phyloP scores from a whole-genome alignment of 1,140 invertebrate species.

The Neodiprion fabricii region DNA sequence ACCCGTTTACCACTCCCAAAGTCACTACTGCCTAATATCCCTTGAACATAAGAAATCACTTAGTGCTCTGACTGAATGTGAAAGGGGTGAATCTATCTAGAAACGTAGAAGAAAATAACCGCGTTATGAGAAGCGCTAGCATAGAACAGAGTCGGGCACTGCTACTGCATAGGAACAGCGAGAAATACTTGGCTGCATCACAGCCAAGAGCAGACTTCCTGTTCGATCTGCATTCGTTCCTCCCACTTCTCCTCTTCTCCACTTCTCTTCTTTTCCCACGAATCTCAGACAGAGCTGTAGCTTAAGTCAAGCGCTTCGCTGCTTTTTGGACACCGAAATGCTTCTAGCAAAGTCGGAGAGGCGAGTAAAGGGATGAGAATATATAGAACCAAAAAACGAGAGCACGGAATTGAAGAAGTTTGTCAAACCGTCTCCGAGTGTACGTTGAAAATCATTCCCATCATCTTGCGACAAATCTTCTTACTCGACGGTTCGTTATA shows the following conservation, averaged over 20 bases:
- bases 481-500: not conserved
- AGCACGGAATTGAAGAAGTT: no score
- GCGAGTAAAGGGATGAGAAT: not conserved
- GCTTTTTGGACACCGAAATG: not conserved
- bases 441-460: no score
- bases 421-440: no score
- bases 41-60: conserved; percentile 50
- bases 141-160: conserved; percentile 9
- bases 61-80: conserved; percentile 31
- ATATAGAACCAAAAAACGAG: not conserved
- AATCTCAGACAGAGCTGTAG: not conserved
- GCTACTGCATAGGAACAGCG: conserved; percentile 16
- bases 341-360: not conserved
- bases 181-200: conserved; percentile 17
- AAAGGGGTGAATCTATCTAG: not conserved
- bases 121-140: not conserved
- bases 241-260: conserved; percentile 13
- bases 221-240: conserved; percentile 19
- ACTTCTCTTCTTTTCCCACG: not conserved
- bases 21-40: not conserved
- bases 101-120: not conserved
- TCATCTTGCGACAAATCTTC: no score
- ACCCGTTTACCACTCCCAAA: no score
- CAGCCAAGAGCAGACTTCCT: conserved; percentile 22
- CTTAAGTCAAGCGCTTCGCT: not conserved